Evolutionary conservation across 2,888 invertebrate species (phyloP), one percentile per base, ranked within the genome.

Genomic region (Meteorus cinctellus): DNA sequence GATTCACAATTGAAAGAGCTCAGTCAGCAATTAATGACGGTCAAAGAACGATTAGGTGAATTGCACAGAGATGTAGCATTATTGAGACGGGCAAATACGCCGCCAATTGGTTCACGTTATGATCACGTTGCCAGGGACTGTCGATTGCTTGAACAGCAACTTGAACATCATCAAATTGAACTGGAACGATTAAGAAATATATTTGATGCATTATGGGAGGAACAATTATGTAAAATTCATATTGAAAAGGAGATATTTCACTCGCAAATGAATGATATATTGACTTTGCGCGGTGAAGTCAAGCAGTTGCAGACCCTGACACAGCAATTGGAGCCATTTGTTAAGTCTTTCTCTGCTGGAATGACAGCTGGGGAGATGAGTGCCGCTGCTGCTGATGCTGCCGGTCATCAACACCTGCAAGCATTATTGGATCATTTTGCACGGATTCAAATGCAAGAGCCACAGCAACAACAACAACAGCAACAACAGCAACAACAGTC

Each of bases 161-260:
- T 93, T 62, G 92, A 92, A 79, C 90, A 92, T 78, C 92, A 93
- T 83, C 92, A 93, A 81, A 90, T 91, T 55, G 93, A 93, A 84
- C 86, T 93, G 78, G 93, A 93, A 77, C 89, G 92, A 66, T 90
- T 93, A 84, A 90, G 92, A 73, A 90, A 91, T 6, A 90, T 92
- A 5, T 93, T 94, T 82, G 93, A 93, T 79, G 90, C 93, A 66
- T 91, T 94, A 2, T 95, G 95, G 95, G 94, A 95, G 85, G 94
- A 94, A 83, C 94, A 94, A 83, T 87, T 94, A 34, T 94, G 94
- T 88, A 90, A 94, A 78, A 92, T 95, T 77, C 91, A 93, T 67
- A 91, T 94, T 8, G 95, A 95, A 86, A 94, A 95, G 86, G 94
- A 94, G 84, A 91, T 93, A 55, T 93, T 92, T 82, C 91, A 92